Percentiles rank a stretch among this genome's conserved stretches.
Conservation (phyloP, 2,797 vertebrate species). For the Hippocampus kuda region DNA sequence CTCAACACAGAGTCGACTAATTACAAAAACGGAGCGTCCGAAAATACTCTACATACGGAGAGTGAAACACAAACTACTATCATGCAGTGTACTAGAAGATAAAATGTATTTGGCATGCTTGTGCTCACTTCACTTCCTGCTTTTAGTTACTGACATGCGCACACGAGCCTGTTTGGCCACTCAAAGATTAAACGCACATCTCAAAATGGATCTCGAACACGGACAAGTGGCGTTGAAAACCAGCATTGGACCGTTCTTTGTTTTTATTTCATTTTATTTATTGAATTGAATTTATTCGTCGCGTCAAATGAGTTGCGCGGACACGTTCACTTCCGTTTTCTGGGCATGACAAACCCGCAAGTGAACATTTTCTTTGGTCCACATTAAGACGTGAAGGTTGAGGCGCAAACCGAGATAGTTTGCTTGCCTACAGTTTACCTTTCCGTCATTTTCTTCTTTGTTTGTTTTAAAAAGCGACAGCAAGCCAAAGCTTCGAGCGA, state of each 20-base stretch:
- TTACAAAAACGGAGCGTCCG: too few species aligned
- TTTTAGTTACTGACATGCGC: background rate
- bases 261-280: background rate
- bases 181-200: background rate
- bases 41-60: background rate
- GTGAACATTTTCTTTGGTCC: background rate
- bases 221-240: background rate
- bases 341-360: background rate
- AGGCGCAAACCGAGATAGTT: background rate
- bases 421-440: background rate
- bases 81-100: background rate
- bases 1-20: too few species aligned
- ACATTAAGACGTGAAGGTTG: background rate
- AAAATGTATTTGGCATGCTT: background rate
- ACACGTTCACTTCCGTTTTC: background rate
- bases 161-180: background rate
- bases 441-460: background rate
- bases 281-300: too few species aligned
- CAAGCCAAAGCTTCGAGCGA: conserved; percentile 3
- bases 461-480: background rate
- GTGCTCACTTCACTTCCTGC: background rate
- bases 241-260: background rate
- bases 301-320: background rate
- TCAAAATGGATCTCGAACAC: background rate
- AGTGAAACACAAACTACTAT: background rate